A percentile compares a stretch with the other conserved stretches of the same genome.
These are phyloP conservation scores for Taenioides sp. DNA, from an alignment of 2,797 vertebrate genomes.

Conservation along the genomic window DNA sequence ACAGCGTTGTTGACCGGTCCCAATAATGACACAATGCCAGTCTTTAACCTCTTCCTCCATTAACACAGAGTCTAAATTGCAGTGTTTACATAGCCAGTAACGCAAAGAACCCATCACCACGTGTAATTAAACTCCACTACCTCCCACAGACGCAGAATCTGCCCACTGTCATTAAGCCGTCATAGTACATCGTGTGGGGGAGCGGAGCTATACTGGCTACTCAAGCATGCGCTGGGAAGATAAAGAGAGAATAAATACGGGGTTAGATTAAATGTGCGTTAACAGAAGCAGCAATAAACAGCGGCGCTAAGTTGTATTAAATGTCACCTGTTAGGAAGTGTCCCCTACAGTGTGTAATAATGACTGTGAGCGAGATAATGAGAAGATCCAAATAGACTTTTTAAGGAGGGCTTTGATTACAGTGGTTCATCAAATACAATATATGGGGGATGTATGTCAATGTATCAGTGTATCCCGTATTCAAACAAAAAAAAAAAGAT, in stretches of 20 bases:
- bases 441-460: no score
- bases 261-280: background rate
- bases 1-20: conserved; percentile 10
- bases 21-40: no score
- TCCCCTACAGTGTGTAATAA: background rate
- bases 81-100: conserved; percentile 11
- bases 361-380: no score
- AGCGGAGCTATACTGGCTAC: conserved; percentile 8
- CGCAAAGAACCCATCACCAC: conserved; percentile 2
- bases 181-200: background rate
- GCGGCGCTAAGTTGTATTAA: background rate
- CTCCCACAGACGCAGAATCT: conserved; percentile 15
- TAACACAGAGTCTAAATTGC: background rate
- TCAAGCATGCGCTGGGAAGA: background rate
- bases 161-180: conserved; percentile 6
- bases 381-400: background rate
- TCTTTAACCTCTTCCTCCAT: conserved; percentile 6
- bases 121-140: conserved; percentile 30
- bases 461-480: no score
- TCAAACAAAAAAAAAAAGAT: no score
- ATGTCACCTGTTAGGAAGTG: background rate
- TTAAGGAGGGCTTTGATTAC: background rate
- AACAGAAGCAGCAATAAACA: background rate
- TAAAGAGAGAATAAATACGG: conserved; percentile 11
- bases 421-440: background rate